Base-by-base conservation (phyloP, 64 coral and sea anemone genomes). In the Dendronephthya gigantea region DNA sequence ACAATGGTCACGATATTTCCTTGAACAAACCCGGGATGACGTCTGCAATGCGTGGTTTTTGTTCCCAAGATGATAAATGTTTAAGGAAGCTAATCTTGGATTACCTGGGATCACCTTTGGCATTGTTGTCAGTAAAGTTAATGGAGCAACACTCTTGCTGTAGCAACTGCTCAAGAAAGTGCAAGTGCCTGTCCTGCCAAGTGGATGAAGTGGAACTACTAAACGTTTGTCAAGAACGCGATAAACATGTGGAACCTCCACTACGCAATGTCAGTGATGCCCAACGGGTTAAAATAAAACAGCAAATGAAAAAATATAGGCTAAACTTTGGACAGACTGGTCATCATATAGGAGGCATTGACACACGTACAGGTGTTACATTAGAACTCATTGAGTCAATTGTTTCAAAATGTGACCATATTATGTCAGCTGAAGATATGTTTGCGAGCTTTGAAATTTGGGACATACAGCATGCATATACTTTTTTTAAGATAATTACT, bases 1-100 rank as follows among this genome's bases (percentile, higher is more conserved):
- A 83, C 28, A 83, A 85, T 51, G 47, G 83, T 12, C 83, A 85
- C 29, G 83, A 85, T 51, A 86, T 62, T 66, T 34, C 84, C 31
- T 40, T 34, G 4, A 87, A 87, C 45, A 52, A 40, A 9, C 59
- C 59, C 40, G 59, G 59, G 35, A 86, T 86, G 84, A 86, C 84
- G 72, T 28, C 38, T 16, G 23, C 50, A 86, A 86, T 70, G 84
- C 50, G 84, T 12, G 34, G 65, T 86, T 62, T 86, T 51, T 86
- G 9, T 86, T 17, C 15, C 34, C n/a, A 40, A 56, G 39, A 50
- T n/a, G n/a, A n/a, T n/a, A n/a, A n/a, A n/a, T n/a, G n/a, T n/a
- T 4, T 62, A 62, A 5, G 55, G 25, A 62, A 62, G 16, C 7
- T 62, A n/a, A 23, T 62, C 55, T 62, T 62, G 55, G 55, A 62